A percentile compares a stretch with the other conserved stretches of the same genome.
These are phyloP conservation scores for Terrapene triunguis DNA, from an alignment of 2,113 vertebrate species.

Conservation along the genomic window DNA sequence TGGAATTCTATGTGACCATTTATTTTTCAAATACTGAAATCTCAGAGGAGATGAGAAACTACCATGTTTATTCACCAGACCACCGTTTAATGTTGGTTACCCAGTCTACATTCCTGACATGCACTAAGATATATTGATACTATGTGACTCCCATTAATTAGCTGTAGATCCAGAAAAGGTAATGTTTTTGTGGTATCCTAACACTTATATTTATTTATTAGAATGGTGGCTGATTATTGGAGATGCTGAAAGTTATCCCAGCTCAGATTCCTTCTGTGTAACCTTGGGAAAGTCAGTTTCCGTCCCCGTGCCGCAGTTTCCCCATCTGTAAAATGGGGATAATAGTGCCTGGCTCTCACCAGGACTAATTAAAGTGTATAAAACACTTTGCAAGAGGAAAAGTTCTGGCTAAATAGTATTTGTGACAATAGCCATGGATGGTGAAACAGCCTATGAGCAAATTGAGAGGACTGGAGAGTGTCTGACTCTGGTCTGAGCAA, in stretches of 20 bases:
- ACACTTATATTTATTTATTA: not conserved
- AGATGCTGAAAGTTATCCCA: not conserved
- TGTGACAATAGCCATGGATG: not conserved
- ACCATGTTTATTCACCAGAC: too few relatives aligned
- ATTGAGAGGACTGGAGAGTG: not conserved
- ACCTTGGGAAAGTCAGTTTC: not conserved
- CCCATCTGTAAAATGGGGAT: not conserved
- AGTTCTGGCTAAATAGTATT: not conserved
- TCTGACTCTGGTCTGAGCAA: not conserved
- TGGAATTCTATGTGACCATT: too few relatives aligned
- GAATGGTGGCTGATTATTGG: not conserved
- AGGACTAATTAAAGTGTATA: not conserved
- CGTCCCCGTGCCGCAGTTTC: not conserved
- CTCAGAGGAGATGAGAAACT: not conserved
- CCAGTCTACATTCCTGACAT: too few relatives aligned
- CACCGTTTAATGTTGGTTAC: too few relatives aligned
- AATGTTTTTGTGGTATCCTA: not conserved
- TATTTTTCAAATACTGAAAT: fast-evolving
- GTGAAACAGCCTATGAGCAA: too few relatives aligned
- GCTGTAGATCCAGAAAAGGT: too few relatives aligned
- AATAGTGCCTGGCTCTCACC: not conserved
- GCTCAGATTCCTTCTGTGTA: not conserved
- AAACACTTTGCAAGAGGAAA: not conserved
- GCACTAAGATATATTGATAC: too few relatives aligned
- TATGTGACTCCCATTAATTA: too few relatives aligned